Conservation (phyloP, 2,113 vertebrate species). For the Etia nguti region DNA sequence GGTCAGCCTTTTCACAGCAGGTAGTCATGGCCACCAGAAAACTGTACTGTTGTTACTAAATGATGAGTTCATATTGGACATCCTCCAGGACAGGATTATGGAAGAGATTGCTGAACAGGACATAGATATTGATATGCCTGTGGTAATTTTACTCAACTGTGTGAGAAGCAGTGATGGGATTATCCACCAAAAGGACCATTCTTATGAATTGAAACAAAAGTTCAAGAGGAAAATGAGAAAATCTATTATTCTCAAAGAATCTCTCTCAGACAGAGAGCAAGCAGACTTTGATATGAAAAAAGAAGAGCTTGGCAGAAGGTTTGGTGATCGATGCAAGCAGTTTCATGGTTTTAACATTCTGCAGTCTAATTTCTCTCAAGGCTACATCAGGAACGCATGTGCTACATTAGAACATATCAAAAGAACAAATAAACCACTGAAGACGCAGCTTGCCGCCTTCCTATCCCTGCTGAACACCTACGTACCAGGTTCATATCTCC, state of each 20-base stretch:
- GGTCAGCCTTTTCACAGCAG: conserved; percentile 19
- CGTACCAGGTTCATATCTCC: conserved; percentile 33
- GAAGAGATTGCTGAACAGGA: neutral
- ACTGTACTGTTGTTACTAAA: conserved; percentile 52
- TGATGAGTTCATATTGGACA: neutral
- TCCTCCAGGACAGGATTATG: neutral
- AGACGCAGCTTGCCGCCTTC: conserved; percentile 18
- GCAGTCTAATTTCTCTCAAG: neutral
- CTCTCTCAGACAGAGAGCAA: neutral
- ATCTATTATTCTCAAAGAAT: neutral
- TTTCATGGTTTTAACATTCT: conserved; percentile 54
- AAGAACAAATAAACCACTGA: neutral
- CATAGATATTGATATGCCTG: neutral
- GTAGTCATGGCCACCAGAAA: neutral
- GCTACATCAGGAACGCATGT: neutral
- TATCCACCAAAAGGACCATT: neutral
- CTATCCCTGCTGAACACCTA: conserved; percentile 45
- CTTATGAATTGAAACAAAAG: neutral
- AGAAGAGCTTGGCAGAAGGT: neutral
- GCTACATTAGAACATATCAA: neutral
- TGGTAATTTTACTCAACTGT: conserved; percentile 34
- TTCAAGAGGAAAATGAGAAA: neutral
- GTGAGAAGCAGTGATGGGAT: neutral
- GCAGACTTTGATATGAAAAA: neutral
- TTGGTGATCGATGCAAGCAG: neutral